A percentile compares a stretch with the other conserved stretches of the same genome.
Evolutionary conservation across 2,797 vertebrate species (phyloP).

Genomic region (Myiotriccus ornatus): DNA sequence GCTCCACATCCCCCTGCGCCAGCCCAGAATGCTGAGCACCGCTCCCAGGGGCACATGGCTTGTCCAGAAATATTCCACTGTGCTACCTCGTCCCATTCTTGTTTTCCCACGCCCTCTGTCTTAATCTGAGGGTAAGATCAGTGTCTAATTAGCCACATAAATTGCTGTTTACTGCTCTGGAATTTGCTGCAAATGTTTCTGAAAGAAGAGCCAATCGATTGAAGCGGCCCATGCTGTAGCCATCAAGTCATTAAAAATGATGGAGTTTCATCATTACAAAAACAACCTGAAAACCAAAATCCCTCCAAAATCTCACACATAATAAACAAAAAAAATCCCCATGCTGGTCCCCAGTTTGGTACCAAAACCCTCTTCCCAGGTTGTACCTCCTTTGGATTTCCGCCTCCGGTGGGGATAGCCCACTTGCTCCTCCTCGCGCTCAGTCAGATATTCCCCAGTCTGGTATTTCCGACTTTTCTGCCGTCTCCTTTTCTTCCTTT

Average conservation of each 20-base stretch:
- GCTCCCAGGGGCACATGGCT: not conserved
- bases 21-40: not conserved
- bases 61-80: not conserved
- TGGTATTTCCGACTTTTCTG: slow-evolving; percentile 94
- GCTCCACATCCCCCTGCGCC: not conserved
- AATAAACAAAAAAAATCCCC: not conserved
- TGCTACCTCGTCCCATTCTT: not conserved
- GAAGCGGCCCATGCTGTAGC: not conserved
- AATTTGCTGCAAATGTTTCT: not conserved
- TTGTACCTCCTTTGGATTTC: slow-evolving; percentile 76
- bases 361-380: not conserved
- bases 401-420: slow-evolving; percentile 69
- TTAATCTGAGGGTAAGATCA: not conserved
- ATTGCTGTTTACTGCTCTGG: not conserved
- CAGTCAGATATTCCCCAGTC: slow-evolving; percentile 91
- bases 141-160: not conserved
- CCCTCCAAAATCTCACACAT: accelerated
- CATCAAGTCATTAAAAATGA: not conserved
- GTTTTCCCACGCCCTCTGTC: not conserved
- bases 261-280: not conserved
- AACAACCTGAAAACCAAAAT: not conserved
- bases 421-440: slow-evolving; percentile 85
- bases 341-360: not conserved
- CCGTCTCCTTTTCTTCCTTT: slow-evolving; percentile 87
- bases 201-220: not conserved